phyloP scores from a whole-genome alignment of 2,113 vertebrate species.

The Dicerorhinus sumatrensis region DNA sequence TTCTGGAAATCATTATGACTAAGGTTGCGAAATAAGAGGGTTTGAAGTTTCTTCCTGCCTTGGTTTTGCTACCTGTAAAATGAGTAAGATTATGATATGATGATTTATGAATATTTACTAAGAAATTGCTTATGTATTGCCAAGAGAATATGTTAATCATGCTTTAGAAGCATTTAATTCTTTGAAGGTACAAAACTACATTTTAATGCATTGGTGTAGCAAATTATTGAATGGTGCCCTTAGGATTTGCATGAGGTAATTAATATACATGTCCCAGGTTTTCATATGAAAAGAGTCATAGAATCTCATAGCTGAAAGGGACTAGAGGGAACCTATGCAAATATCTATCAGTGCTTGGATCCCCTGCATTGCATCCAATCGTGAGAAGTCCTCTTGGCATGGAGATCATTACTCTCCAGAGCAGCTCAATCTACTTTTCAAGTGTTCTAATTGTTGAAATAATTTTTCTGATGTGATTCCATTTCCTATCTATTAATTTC shows the following conservation, averaged over 20 bases:
- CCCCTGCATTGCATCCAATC: accelerated
- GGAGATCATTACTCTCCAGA: not conserved
- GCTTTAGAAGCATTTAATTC: not conserved
- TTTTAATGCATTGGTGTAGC: not conserved
- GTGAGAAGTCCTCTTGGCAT: not conserved
- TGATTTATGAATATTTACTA: not conserved
- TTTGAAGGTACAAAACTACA: not conserved
- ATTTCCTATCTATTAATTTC: not conserved
- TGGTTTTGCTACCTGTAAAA: not conserved
- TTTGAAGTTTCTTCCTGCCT: not conserved
- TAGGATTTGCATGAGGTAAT: not conserved
- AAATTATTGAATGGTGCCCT: not conserved
- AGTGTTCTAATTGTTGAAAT: not conserved
- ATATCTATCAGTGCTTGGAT: not conserved
- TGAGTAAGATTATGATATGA: not conserved
- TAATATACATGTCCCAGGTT: not conserved
- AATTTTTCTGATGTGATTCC: not conserved
- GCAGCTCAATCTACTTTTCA: not conserved
- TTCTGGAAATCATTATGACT: not conserved
- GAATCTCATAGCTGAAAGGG: not conserved
- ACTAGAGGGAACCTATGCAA: too few relatives aligned
- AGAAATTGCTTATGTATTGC: not conserved
- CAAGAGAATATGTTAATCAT: not conserved
- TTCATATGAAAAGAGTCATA: not conserved
- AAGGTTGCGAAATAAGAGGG: not conserved